These are phyloP conservation scores for Colletes latitarsis DNA, from an alignment of 1,140 invertebrate species.

Conservation along the genomic window DNA sequence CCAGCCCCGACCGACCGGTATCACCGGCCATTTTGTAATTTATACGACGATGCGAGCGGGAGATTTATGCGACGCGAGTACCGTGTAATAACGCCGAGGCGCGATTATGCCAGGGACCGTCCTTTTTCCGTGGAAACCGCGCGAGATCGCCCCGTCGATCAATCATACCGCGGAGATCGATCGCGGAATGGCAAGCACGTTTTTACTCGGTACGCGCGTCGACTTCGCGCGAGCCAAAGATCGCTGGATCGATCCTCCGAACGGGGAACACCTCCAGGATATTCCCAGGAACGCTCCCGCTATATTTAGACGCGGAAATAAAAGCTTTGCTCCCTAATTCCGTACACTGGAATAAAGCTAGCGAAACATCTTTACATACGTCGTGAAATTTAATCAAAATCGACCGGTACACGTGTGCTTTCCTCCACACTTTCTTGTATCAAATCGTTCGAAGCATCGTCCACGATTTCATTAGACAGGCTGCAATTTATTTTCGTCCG, in stretches of 20 bases:
- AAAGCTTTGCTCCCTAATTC: neutral
- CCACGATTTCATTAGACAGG: no score
- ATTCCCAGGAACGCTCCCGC: neutral
- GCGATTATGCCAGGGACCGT: slow-evolving; percentile 33
- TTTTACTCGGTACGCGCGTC: neutral
- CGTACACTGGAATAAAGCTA: no score
- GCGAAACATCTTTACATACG: no score
- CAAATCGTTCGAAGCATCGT: no score
- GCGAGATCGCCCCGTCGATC: slow-evolving; percentile 15
- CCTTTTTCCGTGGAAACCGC: slow-evolving; percentile 35
- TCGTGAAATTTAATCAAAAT: no score
- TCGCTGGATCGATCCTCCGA: slow-evolving; percentile 9
- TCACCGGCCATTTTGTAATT: slow-evolving; percentile 22
- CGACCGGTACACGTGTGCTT: no score
- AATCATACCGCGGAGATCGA: slow-evolving; percentile 26
- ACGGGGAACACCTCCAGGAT: neutral
- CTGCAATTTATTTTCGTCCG: no score
- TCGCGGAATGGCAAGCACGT: slow-evolving; percentile 13
- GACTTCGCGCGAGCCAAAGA: neutral
- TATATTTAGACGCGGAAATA: slow-evolving; percentile 45
- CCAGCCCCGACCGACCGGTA: neutral
- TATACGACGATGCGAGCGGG: slow-evolving; percentile 23
- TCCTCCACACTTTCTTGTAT: no score
- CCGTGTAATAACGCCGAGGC: slow-evolving; percentile 33
- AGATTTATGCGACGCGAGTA: slow-evolving; percentile 48